Evolutionary conservation across 2,888 invertebrate genomes (phyloP), one percentile per base, ranked within the genome.

Genomic region (Lottia scabra): DNA sequence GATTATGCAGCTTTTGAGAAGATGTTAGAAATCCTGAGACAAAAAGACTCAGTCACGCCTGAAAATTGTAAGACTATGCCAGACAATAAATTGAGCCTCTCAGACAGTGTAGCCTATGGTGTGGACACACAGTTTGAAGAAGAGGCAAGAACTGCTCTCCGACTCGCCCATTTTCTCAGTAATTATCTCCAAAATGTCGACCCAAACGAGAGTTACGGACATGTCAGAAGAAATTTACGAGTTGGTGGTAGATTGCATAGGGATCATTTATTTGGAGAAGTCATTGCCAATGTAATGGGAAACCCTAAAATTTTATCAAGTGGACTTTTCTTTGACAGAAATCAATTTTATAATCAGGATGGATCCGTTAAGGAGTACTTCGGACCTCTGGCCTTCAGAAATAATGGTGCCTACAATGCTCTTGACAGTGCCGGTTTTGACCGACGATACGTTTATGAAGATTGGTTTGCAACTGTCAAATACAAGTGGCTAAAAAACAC

Each of bases 201-300:
- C 56, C 77, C 81, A 0, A 68, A 74, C 23, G 83, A 85, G 66
- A 79, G 77, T 63, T 84, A 79, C 64, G 82, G 83, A n/a, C n/a
- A n/a, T n/a, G n/a, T n/a, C n/a, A n/a, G n/a, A n/a, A n/a, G n/a
- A 2, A 72, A 76, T 62, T 70, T 81, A 0, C 66, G 73, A 43
- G 82, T 82, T 10, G 81, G 78, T 0, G 72, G 75, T 1, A 65
- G 76, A 0, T 74, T 84, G 2, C 78, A 81, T 64, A 38, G 73
- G 89, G 97, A 98, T 91, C 97, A 98, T 91, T 95, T 98, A 94
- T 94, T 97, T 83, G 98, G 95, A 0, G 98, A 98, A 90, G 97
- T 97, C 0, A 90, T 98, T 44, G 94, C 97, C 1, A 91, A 97
- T 70, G 93, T 97, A 0, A 92, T 97, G 84, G 96, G 96, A 0